A percentile compares a stretch with the other conserved stretches of the same genome.
These are phyloP conservation scores for Rhinoderma darwinii DNA, from an alignment of 2,113 vertebrate species.

Conservation along the genomic window DNA sequence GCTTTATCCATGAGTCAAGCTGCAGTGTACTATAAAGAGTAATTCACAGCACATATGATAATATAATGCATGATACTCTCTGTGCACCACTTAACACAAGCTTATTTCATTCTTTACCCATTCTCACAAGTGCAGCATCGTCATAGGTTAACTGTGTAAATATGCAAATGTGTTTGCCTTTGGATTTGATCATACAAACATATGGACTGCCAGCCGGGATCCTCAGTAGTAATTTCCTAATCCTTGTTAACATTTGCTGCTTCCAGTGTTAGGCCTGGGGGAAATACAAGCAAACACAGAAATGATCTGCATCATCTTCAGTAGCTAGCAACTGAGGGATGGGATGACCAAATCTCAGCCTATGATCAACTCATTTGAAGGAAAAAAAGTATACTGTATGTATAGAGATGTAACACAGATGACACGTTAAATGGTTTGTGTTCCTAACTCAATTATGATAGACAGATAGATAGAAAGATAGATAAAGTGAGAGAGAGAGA, in stretches of 20 bases:
- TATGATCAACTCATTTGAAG: background rate
- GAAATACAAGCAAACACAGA: slow-evolving; percentile 54
- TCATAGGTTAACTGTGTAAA: slow-evolving; percentile 56
- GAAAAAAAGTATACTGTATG: background rate
- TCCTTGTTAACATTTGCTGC: slow-evolving; percentile 60
- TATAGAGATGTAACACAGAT: background rate
- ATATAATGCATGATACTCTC: slow-evolving; percentile 3
- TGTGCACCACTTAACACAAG: slow-evolving; percentile 1
- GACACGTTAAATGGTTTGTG: background rate
- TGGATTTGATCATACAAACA: slow-evolving; percentile 60
- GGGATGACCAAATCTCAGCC: slow-evolving; percentile 3
- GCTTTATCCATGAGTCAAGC: background rate
- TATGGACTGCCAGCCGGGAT: slow-evolving; percentile 58
- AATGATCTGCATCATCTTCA: slow-evolving; percentile 34
- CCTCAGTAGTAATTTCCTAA: slow-evolving; percentile 49
- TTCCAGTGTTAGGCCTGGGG: slow-evolving; percentile 46
- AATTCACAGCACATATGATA: background rate
- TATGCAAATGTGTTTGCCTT: slow-evolving; percentile 56
- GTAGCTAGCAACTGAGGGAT: slow-evolving; percentile 4
- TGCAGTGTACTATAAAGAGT: background rate
- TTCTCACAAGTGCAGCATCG: slow-evolving; percentile 30
- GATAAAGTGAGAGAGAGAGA: background rate
- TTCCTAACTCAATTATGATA: too few relatives aligned
- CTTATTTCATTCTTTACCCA: slow-evolving; percentile 20
- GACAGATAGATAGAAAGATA: slow-evolving; percentile 11